Evolutionary conservation across 2,888 invertebrate genomes (phyloP), one percentile per base, ranked within the genome.

Genomic region (Nasonovia ribisnigri): DNA sequence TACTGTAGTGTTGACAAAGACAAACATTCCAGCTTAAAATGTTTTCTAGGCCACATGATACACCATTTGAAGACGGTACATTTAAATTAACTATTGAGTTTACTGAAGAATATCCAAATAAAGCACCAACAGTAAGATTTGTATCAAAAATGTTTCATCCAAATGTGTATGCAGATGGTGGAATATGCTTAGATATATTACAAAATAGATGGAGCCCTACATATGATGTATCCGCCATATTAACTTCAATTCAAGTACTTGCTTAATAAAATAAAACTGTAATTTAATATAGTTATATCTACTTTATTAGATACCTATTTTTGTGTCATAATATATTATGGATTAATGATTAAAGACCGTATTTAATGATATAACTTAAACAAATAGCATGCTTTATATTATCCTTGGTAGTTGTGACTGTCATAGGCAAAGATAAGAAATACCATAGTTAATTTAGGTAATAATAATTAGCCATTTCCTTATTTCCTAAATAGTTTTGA

Each of bases 91-190:
- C 99, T 95, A 98, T 99, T 97, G 99, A 99, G 97, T 99, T 99
- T 96, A 99, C 99, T 96, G 99, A 99, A 97, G 99, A 99, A 97
- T 99, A 99, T 96, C 99, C 99, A 95, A 99, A 99, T 96, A 99
- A 99, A 97, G 99, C 99, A 95, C 99, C 99, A 94, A 99, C 99
- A 95, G 99, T 99, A 95, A 97, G 99, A 96, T 99, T 99, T 97
- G 99, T 99, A 95, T 99, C 99, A 95, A 99, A 99, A 97, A 99
- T 99, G 99, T 99, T 99, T 96, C 99, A 99, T 97, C 99, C 99
- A 94, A 99, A 99, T 97, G 99, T 99, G 92, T 99, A 99, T 96
- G 99, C 99, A 94, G 99, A 99, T 97, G 99, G 99, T 95, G 99
- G 99, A 95, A 99, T 99, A 96, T 99, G 99, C 96, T 97, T 99